Percentiles rank a stretch among this genome's conserved stretches.
Evolutionary conservation across 2,888 invertebrate genomes (phyloP).

Genomic region (Amblyjoppa fuscipennis): DNA sequence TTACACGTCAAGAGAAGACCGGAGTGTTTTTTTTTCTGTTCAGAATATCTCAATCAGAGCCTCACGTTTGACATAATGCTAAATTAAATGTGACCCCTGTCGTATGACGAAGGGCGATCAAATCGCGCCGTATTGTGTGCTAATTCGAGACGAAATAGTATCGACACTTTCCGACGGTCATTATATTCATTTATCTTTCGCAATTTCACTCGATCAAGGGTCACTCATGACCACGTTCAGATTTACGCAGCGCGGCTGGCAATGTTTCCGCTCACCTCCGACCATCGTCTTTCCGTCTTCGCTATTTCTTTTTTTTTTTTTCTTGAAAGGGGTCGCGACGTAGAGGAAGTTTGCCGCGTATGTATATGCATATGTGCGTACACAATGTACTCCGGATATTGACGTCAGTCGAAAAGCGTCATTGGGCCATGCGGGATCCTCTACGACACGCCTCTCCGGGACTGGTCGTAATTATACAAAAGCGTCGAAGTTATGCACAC

Average conservation of each 20-base stretch:
- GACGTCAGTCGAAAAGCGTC: constrained; percentile 38
- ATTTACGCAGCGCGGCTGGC: neutral
- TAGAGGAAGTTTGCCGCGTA: constrained; percentile 16
- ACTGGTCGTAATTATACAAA: constrained; percentile 31
- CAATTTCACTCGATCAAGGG: neutral
- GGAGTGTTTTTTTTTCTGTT: neutral
- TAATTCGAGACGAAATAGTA: constrained; percentile 36
- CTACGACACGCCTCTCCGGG: neutral
- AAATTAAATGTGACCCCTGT: constrained; percentile 41
- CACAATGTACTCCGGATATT: constrained; percentile 38
- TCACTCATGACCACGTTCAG: neutral
- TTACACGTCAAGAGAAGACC: neutral
- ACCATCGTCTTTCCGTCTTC: neutral
- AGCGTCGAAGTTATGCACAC: constrained; percentile 25
- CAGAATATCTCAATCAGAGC: constrained; percentile 7
- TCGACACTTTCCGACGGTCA: neutral
- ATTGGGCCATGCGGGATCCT: neutral
- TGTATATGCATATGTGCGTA: neutral
- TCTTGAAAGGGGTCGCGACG: neutral
- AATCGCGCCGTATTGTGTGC: constrained; percentile 41
- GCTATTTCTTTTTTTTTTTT: neutral
- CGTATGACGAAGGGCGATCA: neutral
- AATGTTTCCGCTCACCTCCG: constrained; percentile 7
- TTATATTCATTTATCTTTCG: neutral
- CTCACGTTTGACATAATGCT: constrained; percentile 38